These are phyloP conservation scores for Thinocorus orbignyianus DNA, from an alignment of 2,113 vertebrate genomes.

Conservation along the genomic window DNA sequence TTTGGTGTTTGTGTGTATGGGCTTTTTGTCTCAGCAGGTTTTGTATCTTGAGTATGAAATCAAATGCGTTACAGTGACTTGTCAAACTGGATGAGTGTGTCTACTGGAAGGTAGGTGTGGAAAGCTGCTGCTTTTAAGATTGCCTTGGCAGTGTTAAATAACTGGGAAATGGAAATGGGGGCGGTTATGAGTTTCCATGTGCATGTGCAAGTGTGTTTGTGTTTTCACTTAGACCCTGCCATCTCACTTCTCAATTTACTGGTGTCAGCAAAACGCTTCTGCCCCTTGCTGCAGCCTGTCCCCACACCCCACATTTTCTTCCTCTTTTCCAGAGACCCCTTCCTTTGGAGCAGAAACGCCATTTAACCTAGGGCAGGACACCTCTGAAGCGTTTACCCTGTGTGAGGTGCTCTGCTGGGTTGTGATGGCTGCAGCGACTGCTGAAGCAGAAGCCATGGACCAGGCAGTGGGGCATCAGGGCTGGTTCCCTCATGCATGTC, in stretches of 20 bases:
- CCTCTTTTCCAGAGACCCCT: not conserved
- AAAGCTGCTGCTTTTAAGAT: not conserved
- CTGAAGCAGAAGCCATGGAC: rapidly evolving
- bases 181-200: not conserved
- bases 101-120: not conserved
- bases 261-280: not conserved
- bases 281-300: not conserved
- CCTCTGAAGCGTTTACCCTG: not conserved
- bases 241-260: rapidly evolving
- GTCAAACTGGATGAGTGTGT: not conserved
- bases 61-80: not conserved
- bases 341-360: not conserved
- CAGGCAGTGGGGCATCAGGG: not conserved
- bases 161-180: not conserved
- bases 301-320: rapidly evolving
- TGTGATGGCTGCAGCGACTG: rapidly evolving
- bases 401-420: not conserved
- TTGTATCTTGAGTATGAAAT: not conserved
- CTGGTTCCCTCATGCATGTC: rapidly evolving
- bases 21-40: not conserved
- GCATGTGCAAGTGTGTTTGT: not conserved
- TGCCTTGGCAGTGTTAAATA: not conserved
- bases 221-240: not conserved
- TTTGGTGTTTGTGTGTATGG: not conserved
- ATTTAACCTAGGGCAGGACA: not conserved